Conservation (phyloP, 53 echinoderm and acorn worm species). For the Crossaster papposus region DNA sequence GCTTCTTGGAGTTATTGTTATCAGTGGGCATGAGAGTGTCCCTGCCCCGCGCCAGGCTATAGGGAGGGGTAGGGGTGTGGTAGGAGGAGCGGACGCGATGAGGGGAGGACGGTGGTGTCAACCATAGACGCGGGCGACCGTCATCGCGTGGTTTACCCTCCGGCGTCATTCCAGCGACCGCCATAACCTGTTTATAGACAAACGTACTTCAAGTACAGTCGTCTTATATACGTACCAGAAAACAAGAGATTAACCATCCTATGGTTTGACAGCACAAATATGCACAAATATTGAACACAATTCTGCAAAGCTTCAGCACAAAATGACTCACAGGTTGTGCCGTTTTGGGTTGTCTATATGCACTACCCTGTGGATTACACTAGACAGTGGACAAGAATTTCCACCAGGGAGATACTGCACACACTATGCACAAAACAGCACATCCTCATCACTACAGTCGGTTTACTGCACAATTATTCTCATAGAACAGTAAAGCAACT, state of each 20-base stretch:
- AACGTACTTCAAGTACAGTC: constrained; percentile 33
- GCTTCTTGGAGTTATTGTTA: constrained; percentile 74
- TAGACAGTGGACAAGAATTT: too few species aligned
- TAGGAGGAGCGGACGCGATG: constrained; percentile 88
- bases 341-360: too few species aligned
- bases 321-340: too few species aligned
- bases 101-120: constrained; percentile 94
- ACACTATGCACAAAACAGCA: too few species aligned
- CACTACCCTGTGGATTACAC: too few species aligned
- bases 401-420: too few species aligned
- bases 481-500: too few species aligned
- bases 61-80: constrained; percentile 85
- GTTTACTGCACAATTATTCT: too few species aligned
- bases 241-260: neutral
- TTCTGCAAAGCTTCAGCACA: too few species aligned
- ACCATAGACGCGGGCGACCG: constrained; percentile 79
- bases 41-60: constrained; percentile 58
- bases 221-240: constrained; percentile 12
- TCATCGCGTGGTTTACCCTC: constrained; percentile 81
- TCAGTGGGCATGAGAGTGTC: constrained; percentile 61
- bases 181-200: constrained; percentile 83
- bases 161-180: constrained; percentile 93
- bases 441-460: too few species aligned
- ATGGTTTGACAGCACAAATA: too few species aligned
- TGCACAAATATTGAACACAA: neutral